phyloP scores from a whole-genome alignment of 2,113 vertebrate genomes.

The Eonycteris spelaea region DNA sequence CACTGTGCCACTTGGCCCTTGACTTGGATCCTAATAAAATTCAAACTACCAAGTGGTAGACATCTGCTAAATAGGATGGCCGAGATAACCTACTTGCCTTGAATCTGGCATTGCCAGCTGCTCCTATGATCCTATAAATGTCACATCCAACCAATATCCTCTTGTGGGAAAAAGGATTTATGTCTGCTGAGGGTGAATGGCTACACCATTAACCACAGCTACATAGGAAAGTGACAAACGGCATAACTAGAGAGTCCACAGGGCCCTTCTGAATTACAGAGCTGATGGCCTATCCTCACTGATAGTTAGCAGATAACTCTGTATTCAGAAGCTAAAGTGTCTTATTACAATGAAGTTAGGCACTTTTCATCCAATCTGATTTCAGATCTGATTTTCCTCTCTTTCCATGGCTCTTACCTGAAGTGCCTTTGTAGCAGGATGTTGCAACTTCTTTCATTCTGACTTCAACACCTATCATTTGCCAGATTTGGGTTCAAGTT shows the following conservation, averaged over 20 bases:
- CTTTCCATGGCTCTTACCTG: background rate
- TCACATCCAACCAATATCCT: slow-evolving; percentile 74
- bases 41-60: slow-evolving; percentile 79
- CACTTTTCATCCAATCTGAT: background rate
- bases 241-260: slow-evolving; percentile 36
- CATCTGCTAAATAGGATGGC: slow-evolving; percentile 82
- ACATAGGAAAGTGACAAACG: slow-evolving; percentile 56
- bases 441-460: background rate
- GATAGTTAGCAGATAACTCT: background rate
- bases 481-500: background rate
- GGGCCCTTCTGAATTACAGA: background rate
- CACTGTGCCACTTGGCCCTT: slow-evolving; percentile 79
- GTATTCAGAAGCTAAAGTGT: background rate
- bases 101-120: slow-evolving; percentile 78
- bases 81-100: slow-evolving; percentile 81
- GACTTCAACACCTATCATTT: background rate
- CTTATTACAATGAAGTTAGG: background rate
- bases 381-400: background rate
- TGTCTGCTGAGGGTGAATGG: slow-evolving; percentile 67
- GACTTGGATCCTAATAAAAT: slow-evolving; percentile 79
- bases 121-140: slow-evolving; percentile 64
- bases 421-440: background rate
- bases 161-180: slow-evolving; percentile 69
- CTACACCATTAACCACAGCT: slow-evolving; percentile 64
- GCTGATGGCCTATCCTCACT: background rate